Evolutionary conservation across 1,140 invertebrate genomes (phyloP).

Genomic region (Chironomus tepperi): DNA sequence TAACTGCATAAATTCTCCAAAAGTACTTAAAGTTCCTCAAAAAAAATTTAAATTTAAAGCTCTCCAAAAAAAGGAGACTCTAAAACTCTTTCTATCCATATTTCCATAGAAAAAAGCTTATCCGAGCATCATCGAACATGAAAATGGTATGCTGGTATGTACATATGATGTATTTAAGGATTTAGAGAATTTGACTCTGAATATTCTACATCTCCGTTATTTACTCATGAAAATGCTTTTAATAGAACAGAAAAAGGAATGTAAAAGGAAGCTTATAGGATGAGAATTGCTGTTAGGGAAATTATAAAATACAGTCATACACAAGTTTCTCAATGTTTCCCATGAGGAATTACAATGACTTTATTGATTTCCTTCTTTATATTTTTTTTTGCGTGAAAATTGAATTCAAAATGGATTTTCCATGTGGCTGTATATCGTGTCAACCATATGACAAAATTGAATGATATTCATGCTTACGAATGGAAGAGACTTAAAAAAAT

Average conservation of each 20-base stretch:
- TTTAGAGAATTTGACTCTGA: constrained; percentile 8
- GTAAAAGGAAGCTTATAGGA: no score
- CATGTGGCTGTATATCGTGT: not conserved
- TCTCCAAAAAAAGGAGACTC: no score
- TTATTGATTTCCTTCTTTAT: not conserved
- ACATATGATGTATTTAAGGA: constrained; percentile 1
- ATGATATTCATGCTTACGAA: not conserved
- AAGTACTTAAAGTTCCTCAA: no score
- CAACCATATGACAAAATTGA: not conserved
- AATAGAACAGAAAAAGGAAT: no score
- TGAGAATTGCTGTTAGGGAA: no score
- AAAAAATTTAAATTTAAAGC: no score
- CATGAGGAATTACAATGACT: not conserved
- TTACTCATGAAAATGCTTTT: not conserved
- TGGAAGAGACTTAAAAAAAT: not conserved
- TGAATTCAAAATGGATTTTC: no score
- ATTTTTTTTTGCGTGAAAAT: no score
- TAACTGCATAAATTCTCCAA: no score
- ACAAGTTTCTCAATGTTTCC: not conserved
- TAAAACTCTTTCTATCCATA: no score
- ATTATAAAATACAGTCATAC: no score
- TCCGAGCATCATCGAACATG: not conserved
- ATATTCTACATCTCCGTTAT: not conserved
- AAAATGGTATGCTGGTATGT: constrained; percentile 3
- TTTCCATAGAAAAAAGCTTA: not conserved